These are phyloP conservation scores for Hippocampus comes DNA, from an alignment of 2,113 vertebrate species.

Conservation along the genomic window DNA sequence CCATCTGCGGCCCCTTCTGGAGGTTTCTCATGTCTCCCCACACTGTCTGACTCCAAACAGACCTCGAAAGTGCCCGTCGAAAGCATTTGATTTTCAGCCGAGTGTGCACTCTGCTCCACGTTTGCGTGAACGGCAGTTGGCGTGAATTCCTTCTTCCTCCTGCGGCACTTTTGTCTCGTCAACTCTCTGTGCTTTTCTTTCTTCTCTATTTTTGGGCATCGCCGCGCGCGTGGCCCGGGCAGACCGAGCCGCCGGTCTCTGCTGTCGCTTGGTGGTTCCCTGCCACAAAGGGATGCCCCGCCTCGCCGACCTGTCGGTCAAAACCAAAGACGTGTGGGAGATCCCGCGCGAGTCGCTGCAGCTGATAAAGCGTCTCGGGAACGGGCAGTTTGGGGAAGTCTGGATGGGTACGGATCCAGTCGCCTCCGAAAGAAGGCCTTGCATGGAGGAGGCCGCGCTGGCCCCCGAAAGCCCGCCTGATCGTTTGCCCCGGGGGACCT, in stretches of 20 bases:
- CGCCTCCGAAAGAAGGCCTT: conserved; percentile 51
- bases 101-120: background rate
- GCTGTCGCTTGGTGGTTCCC: conserved; percentile 95
- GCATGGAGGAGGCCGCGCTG: conserved; percentile 70
- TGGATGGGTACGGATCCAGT: conserved; percentile 94
- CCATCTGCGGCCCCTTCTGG: no score
- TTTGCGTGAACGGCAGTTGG: background rate
- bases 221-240: conserved; percentile 44
- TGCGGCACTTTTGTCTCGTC: conserved; percentile 15
- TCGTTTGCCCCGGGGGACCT: no score
- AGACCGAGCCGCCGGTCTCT: conserved; percentile 97
- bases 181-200: conserved; percentile 24
- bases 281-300: conserved; percentile 98
- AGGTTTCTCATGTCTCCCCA: no score
- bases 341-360: conserved; percentile 94
- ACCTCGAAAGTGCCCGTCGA: conserved; percentile 4
- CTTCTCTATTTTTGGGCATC: conserved; percentile 15
- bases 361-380: conserved; percentile 96
- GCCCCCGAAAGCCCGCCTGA: background rate
- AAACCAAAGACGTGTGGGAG: conserved; percentile 99
- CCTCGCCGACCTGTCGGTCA: conserved; percentile 96
- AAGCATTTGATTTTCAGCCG: conserved; percentile 4
- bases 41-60: background rate
- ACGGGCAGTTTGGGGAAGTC: conserved; percentile 99
- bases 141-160: conserved; percentile 1